Evolutionary conservation across 2,113 vertebrate genomes (phyloP).

Genomic region (Astur gentilis): DNA sequence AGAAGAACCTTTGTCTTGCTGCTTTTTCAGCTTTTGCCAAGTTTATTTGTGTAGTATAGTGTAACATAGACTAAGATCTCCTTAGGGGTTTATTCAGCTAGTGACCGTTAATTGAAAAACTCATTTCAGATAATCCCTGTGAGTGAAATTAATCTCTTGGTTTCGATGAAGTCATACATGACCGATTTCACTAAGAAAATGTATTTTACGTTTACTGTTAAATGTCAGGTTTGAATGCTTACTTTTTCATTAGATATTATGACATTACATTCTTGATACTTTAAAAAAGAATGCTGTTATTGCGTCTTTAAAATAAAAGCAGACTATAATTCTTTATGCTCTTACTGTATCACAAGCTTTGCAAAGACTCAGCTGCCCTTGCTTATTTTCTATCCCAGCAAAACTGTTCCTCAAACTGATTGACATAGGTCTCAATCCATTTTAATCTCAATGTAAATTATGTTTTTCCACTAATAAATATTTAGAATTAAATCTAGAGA

Average conservation of each 20-base stretch:
- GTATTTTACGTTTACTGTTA: not conserved
- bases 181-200: not conserved
- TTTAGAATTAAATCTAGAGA: not conserved
- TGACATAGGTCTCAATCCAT: not conserved
- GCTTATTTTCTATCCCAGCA: not conserved
- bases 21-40: slow-evolving; percentile 17
- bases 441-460: not conserved
- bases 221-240: not conserved
- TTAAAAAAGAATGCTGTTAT: not conserved
- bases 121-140: slow-evolving; percentile 16
- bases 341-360: not conserved
- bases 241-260: not conserved
- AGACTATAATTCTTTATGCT: not conserved
- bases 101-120: slow-evolving; percentile 61
- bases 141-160: slow-evolving; percentile 38
- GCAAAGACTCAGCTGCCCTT: not conserved
- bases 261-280: not conserved
- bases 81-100: slow-evolving; percentile 27
- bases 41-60: slow-evolving; percentile 21
- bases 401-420: not conserved
- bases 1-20: not conserved
- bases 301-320: not conserved
- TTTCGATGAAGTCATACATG: not conserved
- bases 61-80: not conserved
- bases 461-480: not conserved